Evolutionary conservation across 2,888 invertebrate species (phyloP).

Genomic region (Pyrrhia umbra): DNA sequence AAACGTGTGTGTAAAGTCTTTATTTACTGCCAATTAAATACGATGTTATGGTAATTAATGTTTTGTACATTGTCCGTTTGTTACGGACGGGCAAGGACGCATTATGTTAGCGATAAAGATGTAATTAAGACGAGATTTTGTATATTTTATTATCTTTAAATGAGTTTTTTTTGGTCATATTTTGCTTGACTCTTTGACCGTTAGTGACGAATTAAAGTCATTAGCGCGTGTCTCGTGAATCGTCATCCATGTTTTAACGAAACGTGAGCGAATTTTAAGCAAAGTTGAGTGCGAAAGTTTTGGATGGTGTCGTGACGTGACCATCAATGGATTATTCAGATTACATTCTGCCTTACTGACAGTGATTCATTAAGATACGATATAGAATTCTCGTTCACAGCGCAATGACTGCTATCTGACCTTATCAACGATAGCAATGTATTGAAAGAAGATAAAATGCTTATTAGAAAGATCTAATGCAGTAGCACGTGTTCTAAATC

Average conservation of each 20-base stretch:
- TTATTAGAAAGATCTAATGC: neutral
- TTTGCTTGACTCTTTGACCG: conserved; percentile 19
- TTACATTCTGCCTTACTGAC: too few species aligned
- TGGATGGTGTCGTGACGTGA: too few species aligned
- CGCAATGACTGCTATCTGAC: conserved; percentile 4
- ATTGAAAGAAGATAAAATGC: conserved; percentile 5
- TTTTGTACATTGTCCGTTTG: conserved; percentile 30
- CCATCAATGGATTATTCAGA: too few species aligned
- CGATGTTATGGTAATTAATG: conserved; percentile 16
- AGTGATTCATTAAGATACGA: neutral
- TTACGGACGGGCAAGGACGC: conserved; percentile 27
- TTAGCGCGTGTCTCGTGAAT: neutral
- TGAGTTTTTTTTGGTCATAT: neutral
- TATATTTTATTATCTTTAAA: conserved; percentile 14
- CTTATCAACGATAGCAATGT: conserved; percentile 15
- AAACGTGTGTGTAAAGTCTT: conserved; percentile 29
- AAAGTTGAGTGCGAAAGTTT: too few species aligned
- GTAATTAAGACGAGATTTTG: conserved; percentile 12
- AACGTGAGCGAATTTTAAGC: neutral
- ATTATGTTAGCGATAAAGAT: conserved; percentile 39
- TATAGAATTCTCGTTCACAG: neutral
- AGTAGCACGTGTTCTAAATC: neutral
- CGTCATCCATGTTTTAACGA: neutral
- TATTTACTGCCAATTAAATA: conserved; percentile 32
- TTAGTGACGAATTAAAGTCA: neutral